phyloP scores from a whole-genome alignment of 2,113 vertebrate genomes.

The Lamprotornis superbus region DNA sequence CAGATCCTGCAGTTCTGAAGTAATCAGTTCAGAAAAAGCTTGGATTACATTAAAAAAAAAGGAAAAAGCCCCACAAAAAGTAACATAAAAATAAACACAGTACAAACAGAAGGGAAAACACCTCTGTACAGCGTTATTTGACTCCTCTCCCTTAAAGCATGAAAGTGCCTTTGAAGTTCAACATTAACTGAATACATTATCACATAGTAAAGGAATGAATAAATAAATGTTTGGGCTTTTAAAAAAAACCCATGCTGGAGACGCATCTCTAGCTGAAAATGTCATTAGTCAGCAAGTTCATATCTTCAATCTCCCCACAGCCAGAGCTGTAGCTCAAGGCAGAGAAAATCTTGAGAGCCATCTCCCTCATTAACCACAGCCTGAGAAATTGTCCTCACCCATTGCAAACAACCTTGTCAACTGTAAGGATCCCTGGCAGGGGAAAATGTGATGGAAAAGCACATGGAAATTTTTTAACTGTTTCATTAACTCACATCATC shows the following conservation, averaged over 20 bases:
- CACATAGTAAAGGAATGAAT: slow-evolving; percentile 24
- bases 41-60: background rate
- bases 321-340: background rate
- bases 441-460: background rate
- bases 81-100: background rate
- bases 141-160: slow-evolving; percentile 20
- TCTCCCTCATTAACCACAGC: background rate
- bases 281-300: background rate
- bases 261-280: background rate
- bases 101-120: slow-evolving; percentile 26
- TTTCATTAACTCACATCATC: background rate
- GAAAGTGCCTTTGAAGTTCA: slow-evolving; percentile 36
- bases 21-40: background rate
- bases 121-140: background rate
- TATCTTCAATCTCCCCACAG: background rate
- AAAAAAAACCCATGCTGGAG: background rate
- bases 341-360: background rate
- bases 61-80: background rate
- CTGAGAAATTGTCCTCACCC: background rate
- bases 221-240: background rate
- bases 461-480: background rate
- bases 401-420: background rate
- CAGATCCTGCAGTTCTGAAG: background rate
- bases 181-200: slow-evolving; percentile 21
- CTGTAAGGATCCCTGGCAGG: background rate